Evolutionary conservation across 2,888 invertebrate species (phyloP).

Genomic region (Heterodera filipjevi): DNA sequence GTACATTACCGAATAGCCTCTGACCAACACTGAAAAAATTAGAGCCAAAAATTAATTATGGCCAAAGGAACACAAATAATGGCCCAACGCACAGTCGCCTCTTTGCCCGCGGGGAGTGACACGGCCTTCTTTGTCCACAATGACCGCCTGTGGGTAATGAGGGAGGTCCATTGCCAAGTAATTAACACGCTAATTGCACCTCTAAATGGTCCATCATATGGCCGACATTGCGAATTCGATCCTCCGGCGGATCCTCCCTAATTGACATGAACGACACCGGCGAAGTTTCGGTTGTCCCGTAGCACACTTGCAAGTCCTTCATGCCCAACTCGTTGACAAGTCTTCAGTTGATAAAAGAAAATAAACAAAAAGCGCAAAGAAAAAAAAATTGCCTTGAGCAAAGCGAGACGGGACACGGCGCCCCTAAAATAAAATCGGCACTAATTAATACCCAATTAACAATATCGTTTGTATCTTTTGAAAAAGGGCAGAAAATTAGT

Average conservation of each 20-base stretch:
- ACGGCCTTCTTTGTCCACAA: constrained; percentile 55
- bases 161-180: not conserved
- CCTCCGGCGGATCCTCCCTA: constrained; percentile 68
- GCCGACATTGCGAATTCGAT: constrained; percentile 70
- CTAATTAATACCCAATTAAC: not conserved
- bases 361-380: no score
- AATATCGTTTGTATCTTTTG: no score
- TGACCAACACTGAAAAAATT: constrained; percentile 46
- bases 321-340: constrained; percentile 67
- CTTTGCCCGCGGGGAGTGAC: constrained; percentile 56
- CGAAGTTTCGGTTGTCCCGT: constrained; percentile 73
- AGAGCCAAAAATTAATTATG: not conserved
- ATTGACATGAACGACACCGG: constrained; percentile 71
- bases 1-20: constrained; percentile 79
- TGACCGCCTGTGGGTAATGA: constrained; percentile 41
- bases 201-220: constrained; percentile 70
- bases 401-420: constrained; percentile 73
- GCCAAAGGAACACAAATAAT: not conserved
- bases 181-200: constrained; percentile 7
- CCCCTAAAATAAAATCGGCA: constrained; percentile 46
- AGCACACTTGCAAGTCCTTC: constrained; percentile 67
- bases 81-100: constrained; percentile 46
- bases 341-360: constrained; percentile 60
- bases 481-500: not conserved
- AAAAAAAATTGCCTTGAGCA: constrained; percentile 28